A percentile compares a stretch with the other conserved stretches of the same genome.
These are phyloP conservation scores for Enteromius argenteus DNA, from an alignment of 2,797 vertebrate genomes.

Conservation along the genomic window DNA sequence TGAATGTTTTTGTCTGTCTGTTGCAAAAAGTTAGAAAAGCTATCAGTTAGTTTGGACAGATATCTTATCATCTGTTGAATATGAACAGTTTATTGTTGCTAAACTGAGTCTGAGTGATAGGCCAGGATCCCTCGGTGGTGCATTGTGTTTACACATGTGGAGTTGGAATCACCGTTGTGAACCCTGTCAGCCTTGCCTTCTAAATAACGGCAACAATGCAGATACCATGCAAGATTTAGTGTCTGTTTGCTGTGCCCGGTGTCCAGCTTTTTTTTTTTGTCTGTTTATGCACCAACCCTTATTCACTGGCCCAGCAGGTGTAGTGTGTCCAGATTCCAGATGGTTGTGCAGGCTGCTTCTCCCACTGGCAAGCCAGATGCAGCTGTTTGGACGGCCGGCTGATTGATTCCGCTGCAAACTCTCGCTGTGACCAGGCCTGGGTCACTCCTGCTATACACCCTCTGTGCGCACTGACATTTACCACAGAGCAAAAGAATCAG, in stretches of 20 bases:
- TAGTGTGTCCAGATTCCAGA: slow-evolving; percentile 72
- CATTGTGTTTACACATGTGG: slow-evolving; percentile 31
- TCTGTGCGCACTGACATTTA: slow-evolving; percentile 73
- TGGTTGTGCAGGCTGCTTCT: slow-evolving; percentile 74
- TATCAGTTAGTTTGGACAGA: neutral
- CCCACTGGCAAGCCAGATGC: slow-evolving; percentile 74
- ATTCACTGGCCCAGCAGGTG: slow-evolving; percentile 74
- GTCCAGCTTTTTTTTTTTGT: neutral
- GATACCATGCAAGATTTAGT: slow-evolving; percentile 14
- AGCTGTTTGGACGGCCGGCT: slow-evolving; percentile 68
- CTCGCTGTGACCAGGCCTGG: slow-evolving; percentile 58
- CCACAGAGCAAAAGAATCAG: slow-evolving; percentile 23
- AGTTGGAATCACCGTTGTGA: neutral
- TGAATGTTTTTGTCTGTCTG: neutral
- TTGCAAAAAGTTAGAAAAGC: neutral
- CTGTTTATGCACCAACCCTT: slow-evolving; percentile 58
- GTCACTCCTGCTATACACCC: slow-evolving; percentile 66
- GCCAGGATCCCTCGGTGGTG: neutral
- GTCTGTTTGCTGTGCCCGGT: slow-evolving; percentile 15
- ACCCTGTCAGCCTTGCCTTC: slow-evolving; percentile 19
- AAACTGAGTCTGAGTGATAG: slow-evolving; percentile 3
- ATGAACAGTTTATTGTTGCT: neutral
- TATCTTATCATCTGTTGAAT: neutral
- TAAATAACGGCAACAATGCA: slow-evolving; percentile 35
- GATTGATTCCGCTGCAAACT: slow-evolving; percentile 68